Conservation (phyloP, 2,888 invertebrate species). For the Chrysina gloriosa region DNA sequence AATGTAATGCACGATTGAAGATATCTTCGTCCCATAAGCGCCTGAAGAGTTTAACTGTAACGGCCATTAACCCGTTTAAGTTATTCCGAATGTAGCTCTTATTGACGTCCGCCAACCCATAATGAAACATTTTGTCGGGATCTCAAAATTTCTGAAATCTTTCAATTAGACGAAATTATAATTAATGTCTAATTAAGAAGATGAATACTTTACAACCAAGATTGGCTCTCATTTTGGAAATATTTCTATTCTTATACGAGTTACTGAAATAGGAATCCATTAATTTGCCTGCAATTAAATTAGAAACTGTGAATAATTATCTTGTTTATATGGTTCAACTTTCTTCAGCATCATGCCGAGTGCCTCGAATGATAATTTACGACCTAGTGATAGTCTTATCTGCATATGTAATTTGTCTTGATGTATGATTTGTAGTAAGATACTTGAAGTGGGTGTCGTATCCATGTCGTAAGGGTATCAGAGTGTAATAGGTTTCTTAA, state of each 20-base stretch:
- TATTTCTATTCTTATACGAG: background rate
- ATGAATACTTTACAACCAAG: background rate
- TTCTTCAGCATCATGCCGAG: conserved; percentile 8
- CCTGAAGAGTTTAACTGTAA: too few relatives aligned
- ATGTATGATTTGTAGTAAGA: conserved; percentile 20
- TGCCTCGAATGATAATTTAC: conserved; percentile 14
- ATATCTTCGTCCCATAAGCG: too few relatives aligned
- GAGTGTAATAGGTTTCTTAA: too few relatives aligned
- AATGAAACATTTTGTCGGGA: too few relatives aligned
- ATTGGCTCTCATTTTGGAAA: background rate
- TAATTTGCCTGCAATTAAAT: conserved; percentile 21
- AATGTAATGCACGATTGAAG: background rate
- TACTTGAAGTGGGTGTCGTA: background rate
- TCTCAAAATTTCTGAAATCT: too few relatives aligned
- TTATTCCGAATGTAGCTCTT: too few relatives aligned
- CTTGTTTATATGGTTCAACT: conserved; percentile 27
- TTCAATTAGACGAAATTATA: too few relatives aligned
- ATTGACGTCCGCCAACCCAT: too few relatives aligned
- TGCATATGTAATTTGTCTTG: conserved; percentile 27
- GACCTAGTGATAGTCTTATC: conserved; percentile 2
- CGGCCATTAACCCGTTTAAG: too few relatives aligned
- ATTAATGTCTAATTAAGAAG: conserved; percentile 10
- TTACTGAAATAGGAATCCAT: background rate
- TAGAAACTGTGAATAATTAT: conserved; percentile 36
- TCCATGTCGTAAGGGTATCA: too few relatives aligned